Evolutionary conservation across 1,140 invertebrate species (phyloP).

Genomic region (Arctopsyche grandis): DNA sequence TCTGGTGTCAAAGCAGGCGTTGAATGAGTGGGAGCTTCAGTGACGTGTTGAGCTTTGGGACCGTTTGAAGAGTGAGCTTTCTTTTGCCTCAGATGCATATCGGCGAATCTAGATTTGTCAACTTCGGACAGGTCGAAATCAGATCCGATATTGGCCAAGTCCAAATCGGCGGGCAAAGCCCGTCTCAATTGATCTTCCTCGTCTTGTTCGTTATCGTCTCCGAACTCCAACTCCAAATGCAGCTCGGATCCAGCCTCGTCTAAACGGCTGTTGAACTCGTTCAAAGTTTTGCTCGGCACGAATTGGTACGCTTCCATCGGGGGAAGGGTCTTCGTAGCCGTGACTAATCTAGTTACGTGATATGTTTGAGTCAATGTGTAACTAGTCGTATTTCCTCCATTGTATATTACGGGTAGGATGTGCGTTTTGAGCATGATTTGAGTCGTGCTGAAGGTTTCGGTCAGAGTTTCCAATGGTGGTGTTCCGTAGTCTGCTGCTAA

Average conservation of each 20-base stretch:
- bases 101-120: slow-evolving; percentile 69
- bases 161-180: slow-evolving; percentile 71
- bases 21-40: slow-evolving; percentile 60
- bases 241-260: slow-evolving; percentile 90
- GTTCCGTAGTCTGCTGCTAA: slow-evolving; percentile 79
- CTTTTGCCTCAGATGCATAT: slow-evolving; percentile 68
- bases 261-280: slow-evolving; percentile 86
- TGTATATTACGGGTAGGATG: slow-evolving; percentile 81
- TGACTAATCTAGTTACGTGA: slow-evolving; percentile 84
- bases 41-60: slow-evolving; percentile 63
- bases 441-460: slow-evolving; percentile 89
- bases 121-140: slow-evolving; percentile 77
- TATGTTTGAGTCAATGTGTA: slow-evolving; percentile 89
- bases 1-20: slow-evolving; percentile 72
- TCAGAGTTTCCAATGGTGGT: slow-evolving; percentile 86
- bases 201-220: slow-evolving; percentile 81
- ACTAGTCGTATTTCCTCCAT: slow-evolving; percentile 75
- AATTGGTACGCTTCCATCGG: slow-evolving; percentile 88
- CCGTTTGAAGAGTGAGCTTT: slow-evolving; percentile 68
- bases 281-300: slow-evolving; percentile 85
- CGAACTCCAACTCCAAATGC: slow-evolving; percentile 84
- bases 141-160: slow-evolving; percentile 74
- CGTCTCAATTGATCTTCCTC: slow-evolving; percentile 72
- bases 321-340: slow-evolving; percentile 87
- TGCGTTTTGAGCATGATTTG: slow-evolving; percentile 88